Conservation (phyloP, 2,797 vertebrate genomes). For the Phrynocephalus guinanensis region DNA sequence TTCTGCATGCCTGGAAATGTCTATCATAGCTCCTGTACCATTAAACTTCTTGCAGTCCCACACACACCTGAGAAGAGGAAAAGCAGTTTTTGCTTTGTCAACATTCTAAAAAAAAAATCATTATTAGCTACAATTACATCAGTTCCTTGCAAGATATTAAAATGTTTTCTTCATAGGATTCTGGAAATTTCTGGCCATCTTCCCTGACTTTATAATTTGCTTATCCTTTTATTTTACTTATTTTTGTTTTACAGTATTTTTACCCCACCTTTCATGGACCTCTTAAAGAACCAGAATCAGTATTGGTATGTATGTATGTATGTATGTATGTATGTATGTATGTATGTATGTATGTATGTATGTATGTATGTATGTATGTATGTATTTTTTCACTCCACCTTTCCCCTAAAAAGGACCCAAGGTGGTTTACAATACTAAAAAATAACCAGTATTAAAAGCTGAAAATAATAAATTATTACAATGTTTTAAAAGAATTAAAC, state of each 20-base stretch:
- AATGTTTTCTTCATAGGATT: not conserved
- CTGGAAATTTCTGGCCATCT: not conserved
- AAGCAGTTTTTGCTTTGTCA: constrained; percentile 36
- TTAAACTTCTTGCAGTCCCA: constrained; percentile 54
- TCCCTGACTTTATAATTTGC: not conserved
- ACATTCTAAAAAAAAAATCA: constrained; percentile 15
- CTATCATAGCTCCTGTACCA: constrained; percentile 40
- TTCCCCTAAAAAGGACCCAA: not conserved
- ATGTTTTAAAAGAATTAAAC: no score
- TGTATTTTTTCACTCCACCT: not conserved
- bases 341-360: no score
- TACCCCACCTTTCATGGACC: no score
- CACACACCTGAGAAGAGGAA: constrained; percentile 62
- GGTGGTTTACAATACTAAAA: no score
- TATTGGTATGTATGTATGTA: no score
- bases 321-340: no score
- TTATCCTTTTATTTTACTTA: not conserved
- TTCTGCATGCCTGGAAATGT: constrained; percentile 53
- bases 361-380: no score
- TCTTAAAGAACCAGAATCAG: no score
- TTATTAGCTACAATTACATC: not conserved
- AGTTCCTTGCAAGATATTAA: not conserved
- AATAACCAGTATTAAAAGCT: no score
- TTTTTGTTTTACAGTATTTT: not conserved
- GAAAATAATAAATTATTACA: no score